These are phyloP conservation scores for Athene noctua DNA, from an alignment of 2,113 vertebrate species.

Conservation along the genomic window DNA sequence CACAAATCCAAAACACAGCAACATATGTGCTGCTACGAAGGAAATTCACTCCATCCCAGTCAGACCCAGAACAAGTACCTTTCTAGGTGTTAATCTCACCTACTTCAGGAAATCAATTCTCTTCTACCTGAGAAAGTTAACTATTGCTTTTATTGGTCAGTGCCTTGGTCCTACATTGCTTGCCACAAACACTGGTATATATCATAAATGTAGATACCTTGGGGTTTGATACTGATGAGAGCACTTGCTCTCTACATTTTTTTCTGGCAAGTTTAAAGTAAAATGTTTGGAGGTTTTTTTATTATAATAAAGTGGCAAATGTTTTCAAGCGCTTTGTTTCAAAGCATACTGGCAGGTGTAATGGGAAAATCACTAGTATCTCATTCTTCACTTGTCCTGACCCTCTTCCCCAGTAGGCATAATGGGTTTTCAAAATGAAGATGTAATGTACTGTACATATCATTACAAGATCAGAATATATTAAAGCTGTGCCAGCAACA, in stretches of 20 bases:
- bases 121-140: not conserved
- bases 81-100: not conserved
- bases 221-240: not conserved
- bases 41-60: not conserved
- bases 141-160: not conserved
- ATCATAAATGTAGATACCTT: not conserved
- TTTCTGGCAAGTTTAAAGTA: not conserved
- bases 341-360: not conserved
- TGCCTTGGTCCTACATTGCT: not conserved
- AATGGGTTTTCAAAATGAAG: slow-evolving; percentile 1
- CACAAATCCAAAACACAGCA: not conserved
- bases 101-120: not conserved
- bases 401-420: not conserved
- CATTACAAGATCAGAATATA: slow-evolving; percentile 8
- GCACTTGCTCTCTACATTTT: not conserved
- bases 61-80: not conserved
- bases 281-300: not conserved
- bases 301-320: not conserved
- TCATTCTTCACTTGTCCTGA: not conserved
- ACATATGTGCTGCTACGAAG: not conserved
- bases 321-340: not conserved
- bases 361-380: not conserved
- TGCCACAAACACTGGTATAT: not conserved
- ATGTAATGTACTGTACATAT: not conserved
- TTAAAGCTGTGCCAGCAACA: not conserved